Percentiles rank a stretch among this genome's conserved stretches.
Evolutionary conservation across 2,113 vertebrate genomes (phyloP).

Genomic region (Psilopsiagon aurifrons): DNA sequence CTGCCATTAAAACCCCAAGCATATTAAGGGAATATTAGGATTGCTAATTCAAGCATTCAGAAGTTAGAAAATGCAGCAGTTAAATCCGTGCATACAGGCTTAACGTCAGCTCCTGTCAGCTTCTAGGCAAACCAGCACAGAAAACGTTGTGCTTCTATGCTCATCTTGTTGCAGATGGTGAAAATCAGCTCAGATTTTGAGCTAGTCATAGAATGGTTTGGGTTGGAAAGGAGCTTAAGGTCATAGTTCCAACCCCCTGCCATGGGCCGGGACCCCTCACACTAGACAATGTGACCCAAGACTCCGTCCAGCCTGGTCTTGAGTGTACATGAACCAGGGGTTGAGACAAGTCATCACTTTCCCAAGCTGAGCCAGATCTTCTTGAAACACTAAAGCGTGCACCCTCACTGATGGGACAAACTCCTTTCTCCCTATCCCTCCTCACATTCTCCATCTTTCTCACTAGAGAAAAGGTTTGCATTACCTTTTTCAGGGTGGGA

Average conservation of each 20-base stretch:
- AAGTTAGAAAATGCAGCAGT: constrained; percentile 44
- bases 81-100: neutral
- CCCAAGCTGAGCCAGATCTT: neutral
- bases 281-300: neutral
- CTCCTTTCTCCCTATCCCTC: neutral
- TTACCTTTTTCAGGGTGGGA: neutral
- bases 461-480: neutral
- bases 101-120: neutral
- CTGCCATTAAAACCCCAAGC: constrained; percentile 33
- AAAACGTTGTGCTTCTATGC: neutral
- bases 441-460: neutral
- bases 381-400: neutral
- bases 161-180: neutral
- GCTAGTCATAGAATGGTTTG: neutral
- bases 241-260: neutral
- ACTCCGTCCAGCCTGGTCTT: neutral
- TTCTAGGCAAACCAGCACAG: neutral
- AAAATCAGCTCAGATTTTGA: neutral
- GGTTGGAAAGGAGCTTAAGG: neutral
- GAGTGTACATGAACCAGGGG: accelerated
- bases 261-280: neutral
- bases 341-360: neutral
- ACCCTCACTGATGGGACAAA: neutral
- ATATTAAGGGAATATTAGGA: constrained; percentile 44
- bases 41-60: constrained; percentile 49